Evolutionary conservation across 2,888 invertebrate genomes (phyloP).

Genomic region (Amblyteles armatorius): DNA sequence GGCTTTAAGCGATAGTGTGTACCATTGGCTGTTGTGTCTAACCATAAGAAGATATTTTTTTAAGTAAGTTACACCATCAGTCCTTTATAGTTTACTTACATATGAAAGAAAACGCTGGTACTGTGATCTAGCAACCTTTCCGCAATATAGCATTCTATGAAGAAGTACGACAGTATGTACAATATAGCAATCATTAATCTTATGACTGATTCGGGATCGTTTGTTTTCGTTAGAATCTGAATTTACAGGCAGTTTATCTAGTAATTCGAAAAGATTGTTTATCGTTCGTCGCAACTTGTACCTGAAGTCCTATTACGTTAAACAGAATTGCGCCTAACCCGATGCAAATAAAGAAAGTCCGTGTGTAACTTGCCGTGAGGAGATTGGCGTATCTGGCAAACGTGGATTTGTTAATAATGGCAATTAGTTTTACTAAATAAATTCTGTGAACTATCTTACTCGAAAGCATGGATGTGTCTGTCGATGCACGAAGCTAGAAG

Average conservation of each 20-base stretch:
- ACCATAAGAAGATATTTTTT: not conserved
- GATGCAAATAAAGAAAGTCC: constrained; percentile 4
- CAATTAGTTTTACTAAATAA: not conserved
- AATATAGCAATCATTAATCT: not conserved
- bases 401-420: not conserved
- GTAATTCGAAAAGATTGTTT: not conserved
- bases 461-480: not conserved
- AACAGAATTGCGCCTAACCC: constrained; percentile 14
- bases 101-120: not conserved
- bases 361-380: constrained; percentile 9
- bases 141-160: not conserved
- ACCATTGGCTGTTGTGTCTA: not conserved
- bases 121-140: constrained; percentile 21
- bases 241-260: not conserved
- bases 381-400: constrained; percentile 15
- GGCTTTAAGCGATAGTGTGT: not conserved
- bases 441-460: not conserved
- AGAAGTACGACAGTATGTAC: not conserved
- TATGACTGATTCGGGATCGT: not conserved
- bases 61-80: not conserved
- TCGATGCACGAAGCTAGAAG: not conserved
- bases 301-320: constrained; percentile 8
- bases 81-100: not conserved
- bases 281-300: too few species aligned
- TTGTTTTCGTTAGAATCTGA: constrained; percentile 16